Evolutionary conservation across 2,113 vertebrate species (phyloP), one percentile per base, ranked within the genome.

Genomic region (Artemisiospiza belli): DNA sequence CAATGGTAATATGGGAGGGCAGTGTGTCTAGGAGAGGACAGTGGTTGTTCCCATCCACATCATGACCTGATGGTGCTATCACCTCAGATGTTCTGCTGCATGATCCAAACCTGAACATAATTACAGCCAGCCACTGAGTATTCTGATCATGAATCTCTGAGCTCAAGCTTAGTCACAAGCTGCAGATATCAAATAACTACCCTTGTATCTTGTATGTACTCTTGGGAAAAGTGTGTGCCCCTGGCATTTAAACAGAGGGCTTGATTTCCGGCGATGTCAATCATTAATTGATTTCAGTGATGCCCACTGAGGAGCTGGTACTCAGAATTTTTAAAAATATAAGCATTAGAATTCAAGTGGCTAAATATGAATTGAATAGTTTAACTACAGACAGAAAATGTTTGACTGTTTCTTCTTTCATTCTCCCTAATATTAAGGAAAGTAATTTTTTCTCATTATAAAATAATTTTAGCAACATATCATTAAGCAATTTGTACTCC

Each of bases 401-500:
- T 74, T 69, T 94, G 76, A 84, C 81, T 35, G 5, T 81, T 70
- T 83, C 52, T 73, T 72, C 54, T 89, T 81, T 81, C 16, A 30
- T 70, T 89, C 43, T 91, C 33, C 27, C 5, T 80, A 78, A 59
- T 33, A 83, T 68, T 79, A 88, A 64, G 12, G 51, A 55, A 82
- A 89, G 39, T 64, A 87, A 41, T 77, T 83, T 94, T 76, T 92
- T 86, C 49, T 80, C 20, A 89, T 86, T 89, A 55, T 49, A 55
- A 15, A 91, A 78, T 84, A 23, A 51, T 47, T 89, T 91, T 39
- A 85, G 39, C 44, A 85, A 79, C 31, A 76, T 47, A 39, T 7
- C 14, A 19, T 84, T 83, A 83, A 67, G 39, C 9, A 92, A 46
- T 63, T 87, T 77, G 23, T 55, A 74, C 51, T 66, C 28, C 25